Base-by-base conservation (phyloP, 1,140 invertebrate species). In the Thrips palmi region DNA sequence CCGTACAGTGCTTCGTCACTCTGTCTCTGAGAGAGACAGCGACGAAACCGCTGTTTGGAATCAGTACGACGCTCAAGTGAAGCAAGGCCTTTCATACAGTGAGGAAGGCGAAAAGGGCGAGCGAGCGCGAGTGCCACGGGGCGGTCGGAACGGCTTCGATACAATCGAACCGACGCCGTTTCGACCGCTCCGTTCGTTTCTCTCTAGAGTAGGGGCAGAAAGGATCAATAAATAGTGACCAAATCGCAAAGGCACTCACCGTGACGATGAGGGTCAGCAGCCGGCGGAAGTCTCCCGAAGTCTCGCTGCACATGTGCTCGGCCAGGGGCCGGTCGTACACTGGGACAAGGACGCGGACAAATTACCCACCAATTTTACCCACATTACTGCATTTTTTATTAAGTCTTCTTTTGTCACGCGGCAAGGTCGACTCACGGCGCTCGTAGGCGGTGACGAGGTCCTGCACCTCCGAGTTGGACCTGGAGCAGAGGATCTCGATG, bases 281-380 rank as follows among this genome's bases (percentile, higher is more conserved):
- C 7, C 77, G 67, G 10, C 76, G 65, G 53, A 83, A 82, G 53
- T 79, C 64, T 2, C 83, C 80, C 0, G 74, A 76, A 0, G 81
- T 85, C 52, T 87, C 83, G 27, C 71, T 71, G 46, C 68, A 70
- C 55, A 87, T 64, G 53, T 80, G 77, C 45, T 75, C 66, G 27
- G 81, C 81, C 44, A 87, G 49, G 1, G 74, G 72, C 2, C 71
- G 70, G 29, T 67, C 65, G 50, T 73, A 85, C 47, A 77, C 70
- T 75, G 52, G 7, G 49, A 51, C 32, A 46, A 17, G 18, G 19
- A 29, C 17, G 19, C 5, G 3, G 4, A 31, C 15, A 21, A 24
- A 35, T 17, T 36, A 24, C 21, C 17, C 20, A 33, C n/a, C 20
- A 40, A 40, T 8, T 40, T 10, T 10, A 39, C 21, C 40, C 15